Base-by-base conservation (phyloP, 2,888 invertebrate species). In the Agapetus fuscipes region DNA sequence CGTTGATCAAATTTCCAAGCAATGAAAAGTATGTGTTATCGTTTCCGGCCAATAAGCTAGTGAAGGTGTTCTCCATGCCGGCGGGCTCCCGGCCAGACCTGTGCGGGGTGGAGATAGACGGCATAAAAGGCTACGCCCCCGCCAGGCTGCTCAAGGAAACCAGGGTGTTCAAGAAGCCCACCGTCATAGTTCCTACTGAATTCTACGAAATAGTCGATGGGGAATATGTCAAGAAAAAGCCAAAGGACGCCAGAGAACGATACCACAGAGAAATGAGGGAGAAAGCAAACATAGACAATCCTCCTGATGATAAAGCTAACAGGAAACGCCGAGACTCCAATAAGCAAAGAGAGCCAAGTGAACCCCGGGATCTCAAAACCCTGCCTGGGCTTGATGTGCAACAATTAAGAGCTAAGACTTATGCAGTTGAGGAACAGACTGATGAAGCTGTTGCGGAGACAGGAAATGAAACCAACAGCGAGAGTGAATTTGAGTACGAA, bases 51-150 rank as follows among this genome's bases (percentile, higher is more conserved):
- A 77, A 80, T 53, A 53, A 61, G 5, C 62, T 73, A 1, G 76
- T 80, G 7, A 64, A 60, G 31, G 68, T 87, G 46, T 78, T 64
- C 52, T 83, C 84, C 58, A 86, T 85, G 62, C 73, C 77, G 50
- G 80, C 79, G 53, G 83, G 79, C 33, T 61, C 62, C 16, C 64
- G 73, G 43, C 39, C 52, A 14, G 73, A 76, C 45, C 57, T 77
- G 33, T 85, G 83, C 83, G 83, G 77, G 47, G 80, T 73, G 30
- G 75, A 73, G 61, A 76, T 84, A 30, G 64, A 73, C 48, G 82
- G 79, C 17, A 72, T 73, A 53, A 58, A 73, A 41, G 87, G 87
- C 15, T 85, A 81, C 58, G 74, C 74, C 1, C 78, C 76, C 15
- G 61, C 64, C 36, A 54, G 52, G 1, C 69, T 77, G 50, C 55